Evolutionary conservation across 2,888 invertebrate species (phyloP).

Genomic region (Xanthia icteritia): DNA sequence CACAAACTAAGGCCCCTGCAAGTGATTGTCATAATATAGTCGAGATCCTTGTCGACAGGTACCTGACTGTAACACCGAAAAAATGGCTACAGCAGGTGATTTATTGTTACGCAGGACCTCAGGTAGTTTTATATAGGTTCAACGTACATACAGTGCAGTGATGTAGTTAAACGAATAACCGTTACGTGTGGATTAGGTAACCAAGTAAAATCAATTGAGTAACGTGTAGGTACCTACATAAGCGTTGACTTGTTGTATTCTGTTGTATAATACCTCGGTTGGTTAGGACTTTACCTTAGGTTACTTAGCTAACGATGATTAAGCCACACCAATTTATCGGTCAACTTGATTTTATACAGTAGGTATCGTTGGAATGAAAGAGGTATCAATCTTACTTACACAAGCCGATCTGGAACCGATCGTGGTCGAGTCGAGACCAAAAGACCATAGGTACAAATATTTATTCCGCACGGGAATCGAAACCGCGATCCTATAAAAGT

Average conservation of each 20-base stretch:
- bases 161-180: background rate
- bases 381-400: background rate
- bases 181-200: conserved; percentile 22
- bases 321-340: background rate
- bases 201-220: conserved; percentile 3
- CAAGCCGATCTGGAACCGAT: background rate
- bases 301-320: background rate
- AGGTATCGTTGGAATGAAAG: background rate
- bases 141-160: background rate
- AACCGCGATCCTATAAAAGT: background rate
- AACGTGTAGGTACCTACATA: background rate
- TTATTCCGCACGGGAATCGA: conserved; percentile 12
- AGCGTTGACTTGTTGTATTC: conserved; percentile 1
- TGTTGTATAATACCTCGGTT: conserved; percentile 8
- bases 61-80: background rate
- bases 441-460: background rate
- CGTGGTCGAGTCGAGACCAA: background rate
- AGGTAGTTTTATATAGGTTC: conserved; percentile 3
- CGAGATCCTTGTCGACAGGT: background rate
- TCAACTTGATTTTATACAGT: background rate
- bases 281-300: background rate
- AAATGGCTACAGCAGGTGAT: conserved; percentile 13
- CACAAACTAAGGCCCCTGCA: conserved; percentile 94
- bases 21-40: conserved; percentile 12
- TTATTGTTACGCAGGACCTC: conserved; percentile 2